Percentiles rank a stretch among this genome's conserved stretches.
These are phyloP conservation scores for Suncus etruscus DNA, from an alignment of 2,113 vertebrate genomes.

Conservation along the genomic window DNA sequence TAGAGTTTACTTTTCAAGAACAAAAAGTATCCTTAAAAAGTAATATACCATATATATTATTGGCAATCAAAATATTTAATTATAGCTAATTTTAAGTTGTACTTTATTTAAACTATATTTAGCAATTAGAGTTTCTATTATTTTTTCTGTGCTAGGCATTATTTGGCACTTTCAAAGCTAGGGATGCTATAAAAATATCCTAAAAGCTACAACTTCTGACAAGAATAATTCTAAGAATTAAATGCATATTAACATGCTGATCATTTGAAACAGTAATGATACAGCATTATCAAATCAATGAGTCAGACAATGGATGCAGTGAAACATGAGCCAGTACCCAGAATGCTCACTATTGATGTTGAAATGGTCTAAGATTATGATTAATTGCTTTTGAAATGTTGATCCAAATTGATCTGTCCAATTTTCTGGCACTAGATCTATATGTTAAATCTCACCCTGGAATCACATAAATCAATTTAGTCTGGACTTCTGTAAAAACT, in stretches of 20 bases:
- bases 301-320: constrained; percentile 63
- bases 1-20: constrained; percentile 14
- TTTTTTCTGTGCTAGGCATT: background rate
- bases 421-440: constrained; percentile 72
- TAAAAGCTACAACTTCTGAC: constrained; percentile 4
- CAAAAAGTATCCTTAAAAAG: background rate
- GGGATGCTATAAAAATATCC: background rate
- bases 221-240: constrained; percentile 24
- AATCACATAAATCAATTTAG: constrained; percentile 82
- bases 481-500: constrained; percentile 69
- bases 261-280: background rate
- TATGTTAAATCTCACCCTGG: constrained; percentile 72
- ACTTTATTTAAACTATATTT: constrained; percentile 21
- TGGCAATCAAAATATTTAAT: background rate
- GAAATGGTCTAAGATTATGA: constrained; percentile 78
- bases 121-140: constrained; percentile 32
- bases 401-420: constrained; percentile 81
- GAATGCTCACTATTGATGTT: constrained; percentile 63
- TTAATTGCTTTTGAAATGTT: constrained; percentile 83
- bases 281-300: constrained; percentile 20
- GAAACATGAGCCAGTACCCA: constrained; percentile 71
- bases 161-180: constrained; percentile 26
- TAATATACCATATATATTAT: background rate
- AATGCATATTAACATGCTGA: constrained; percentile 3
- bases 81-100: constrained; percentile 15